Conservation (phyloP, 1,140 invertebrate species). For the Zaprionus nigranus region DNA sequence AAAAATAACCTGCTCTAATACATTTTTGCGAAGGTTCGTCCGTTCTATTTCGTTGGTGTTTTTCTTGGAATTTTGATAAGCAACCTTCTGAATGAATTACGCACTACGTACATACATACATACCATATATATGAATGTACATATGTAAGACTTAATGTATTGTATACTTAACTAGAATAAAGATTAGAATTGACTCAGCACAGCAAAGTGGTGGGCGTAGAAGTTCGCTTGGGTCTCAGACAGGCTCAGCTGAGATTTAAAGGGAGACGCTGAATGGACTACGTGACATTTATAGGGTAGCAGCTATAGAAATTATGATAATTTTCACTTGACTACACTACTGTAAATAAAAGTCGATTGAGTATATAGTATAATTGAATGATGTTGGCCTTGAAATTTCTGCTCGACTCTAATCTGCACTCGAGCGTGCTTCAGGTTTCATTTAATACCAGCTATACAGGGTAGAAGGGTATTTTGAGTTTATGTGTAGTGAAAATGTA, state of each 20-base stretch:
- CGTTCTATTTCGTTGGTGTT: constrained; percentile 22
- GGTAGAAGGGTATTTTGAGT: too few species aligned
- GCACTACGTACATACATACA: constrained; percentile 9
- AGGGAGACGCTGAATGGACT: constrained; percentile 31
- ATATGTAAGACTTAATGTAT: neutral
- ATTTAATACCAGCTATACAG: too few species aligned
- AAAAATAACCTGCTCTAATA: constrained; percentile 78
- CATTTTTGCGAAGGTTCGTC: constrained; percentile 50
- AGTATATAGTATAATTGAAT: too few species aligned
- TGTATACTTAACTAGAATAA: neutral
- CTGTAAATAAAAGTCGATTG: too few species aligned
- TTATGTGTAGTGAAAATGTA: too few species aligned
- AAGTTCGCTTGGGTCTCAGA: neutral
- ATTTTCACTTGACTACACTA: too few species aligned
- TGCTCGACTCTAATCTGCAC: neutral
- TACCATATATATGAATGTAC: neutral
- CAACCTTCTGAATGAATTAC: constrained; percentile 16
- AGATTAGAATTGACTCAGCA: constrained; percentile 32
- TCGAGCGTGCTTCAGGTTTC: neutral
- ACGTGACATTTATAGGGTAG: constrained; percentile 59
- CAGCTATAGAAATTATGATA: too few species aligned
- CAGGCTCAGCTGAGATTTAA: constrained; percentile 6
- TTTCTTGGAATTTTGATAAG: constrained; percentile 72
- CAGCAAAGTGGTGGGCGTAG: neutral
- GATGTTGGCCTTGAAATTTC: too few species aligned